Evolutionary conservation across 2,113 vertebrate genomes (phyloP).

Genomic region (Megalops atlanticus): DNA sequence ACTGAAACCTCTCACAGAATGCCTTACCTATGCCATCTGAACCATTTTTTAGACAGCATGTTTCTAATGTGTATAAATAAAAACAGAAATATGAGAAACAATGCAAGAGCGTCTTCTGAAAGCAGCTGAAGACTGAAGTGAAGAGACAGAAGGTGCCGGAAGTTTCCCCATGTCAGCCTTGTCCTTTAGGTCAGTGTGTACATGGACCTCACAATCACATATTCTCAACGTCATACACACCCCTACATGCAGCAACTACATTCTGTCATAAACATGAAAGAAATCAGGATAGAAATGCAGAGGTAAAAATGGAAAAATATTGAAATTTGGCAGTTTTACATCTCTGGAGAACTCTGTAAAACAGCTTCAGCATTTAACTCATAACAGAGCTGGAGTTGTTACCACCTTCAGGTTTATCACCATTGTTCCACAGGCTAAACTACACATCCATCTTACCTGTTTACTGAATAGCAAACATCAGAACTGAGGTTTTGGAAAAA

Average conservation of each 20-base stretch:
- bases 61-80: constrained; percentile 84
- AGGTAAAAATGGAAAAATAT: constrained; percentile 52
- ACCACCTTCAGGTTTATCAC: constrained; percentile 65
- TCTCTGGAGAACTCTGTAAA: constrained; percentile 53
- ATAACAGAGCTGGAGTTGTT: constrained; percentile 63
- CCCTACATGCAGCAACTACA: constrained; percentile 78
- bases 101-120: constrained; percentile 78
- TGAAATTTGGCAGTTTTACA: constrained; percentile 69
- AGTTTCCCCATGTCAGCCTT: no score
- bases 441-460: background rate
- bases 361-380: constrained; percentile 66
- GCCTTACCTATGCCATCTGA: constrained; percentile 70
- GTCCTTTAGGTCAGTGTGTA: no score
- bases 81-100: constrained; percentile 79
- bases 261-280: constrained; percentile 77
- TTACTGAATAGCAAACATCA: background rate
- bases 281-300: constrained; percentile 60
- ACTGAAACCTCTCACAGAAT: constrained; percentile 41
- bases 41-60: constrained; percentile 79
- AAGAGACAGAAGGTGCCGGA: background rate
- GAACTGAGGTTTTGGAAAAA: no score
- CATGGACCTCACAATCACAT: constrained; percentile 70
- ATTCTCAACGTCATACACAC: constrained; percentile 69
- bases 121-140: constrained; percentile 77
- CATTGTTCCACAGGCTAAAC: constrained; percentile 50